These are phyloP conservation scores for Elymnias hypermnestra DNA, from an alignment of 1,140 invertebrate genomes.

Conservation along the genomic window DNA sequence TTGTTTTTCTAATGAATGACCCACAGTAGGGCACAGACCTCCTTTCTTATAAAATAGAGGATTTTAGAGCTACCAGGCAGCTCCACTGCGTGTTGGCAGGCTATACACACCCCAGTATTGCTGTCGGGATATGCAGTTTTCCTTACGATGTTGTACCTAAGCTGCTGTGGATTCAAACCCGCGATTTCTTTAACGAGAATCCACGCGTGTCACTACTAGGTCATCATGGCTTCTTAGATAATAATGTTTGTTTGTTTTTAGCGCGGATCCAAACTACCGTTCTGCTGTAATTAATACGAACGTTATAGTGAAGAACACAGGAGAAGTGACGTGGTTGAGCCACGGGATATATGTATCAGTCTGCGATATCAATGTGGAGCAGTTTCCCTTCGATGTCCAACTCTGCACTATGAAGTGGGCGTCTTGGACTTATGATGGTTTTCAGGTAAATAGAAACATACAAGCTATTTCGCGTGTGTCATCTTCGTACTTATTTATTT, in stretches of 20 bases:
- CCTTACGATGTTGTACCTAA: too few relatives aligned
- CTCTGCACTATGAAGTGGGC: constrained; percentile 95
- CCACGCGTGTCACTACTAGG: too few relatives aligned
- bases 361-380: constrained; percentile 94
- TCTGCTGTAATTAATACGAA: constrained; percentile 89
- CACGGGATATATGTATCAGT: constrained; percentile 92
- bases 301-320: constrained; percentile 84
- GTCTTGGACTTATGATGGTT: constrained; percentile 97
- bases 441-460: constrained; percentile 81
- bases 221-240: not conserved
- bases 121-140: too few relatives aligned
- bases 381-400: constrained; percentile 96
- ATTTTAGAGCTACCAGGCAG: too few relatives aligned
- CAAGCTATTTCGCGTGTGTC: too few relatives aligned
- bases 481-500: too few relatives aligned
- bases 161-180: not conserved
- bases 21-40: too few relatives aligned
- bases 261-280: constrained; percentile 88
- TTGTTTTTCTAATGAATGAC: too few relatives aligned
- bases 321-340: constrained; percentile 87
- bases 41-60: too few relatives aligned
- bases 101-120: too few relatives aligned
- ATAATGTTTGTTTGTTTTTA: constrained; percentile 48
- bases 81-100: too few relatives aligned
- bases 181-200: not conserved